Base-by-base conservation (phyloP, 2,113 vertebrate species). In the Phyllostomus hastatus region DNA sequence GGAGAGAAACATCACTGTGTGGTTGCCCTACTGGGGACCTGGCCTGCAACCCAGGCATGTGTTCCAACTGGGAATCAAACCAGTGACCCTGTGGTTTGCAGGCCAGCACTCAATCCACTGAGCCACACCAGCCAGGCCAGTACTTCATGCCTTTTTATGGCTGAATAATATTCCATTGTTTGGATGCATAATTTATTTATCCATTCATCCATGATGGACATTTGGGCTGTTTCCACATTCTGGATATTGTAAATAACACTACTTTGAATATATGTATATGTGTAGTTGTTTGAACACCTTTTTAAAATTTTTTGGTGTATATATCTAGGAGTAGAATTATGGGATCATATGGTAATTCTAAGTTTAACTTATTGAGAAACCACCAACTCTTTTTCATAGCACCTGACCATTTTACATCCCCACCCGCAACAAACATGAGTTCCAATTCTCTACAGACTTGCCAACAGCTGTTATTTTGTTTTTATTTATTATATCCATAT, bases 401-500 rank as follows among this genome's bases (percentile, higher is more conserved):
- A 90, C 31, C 48, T 87, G 75, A 88, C 41, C 57, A 82, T 80
- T 94, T 76, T 64, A 64, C 17, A 70, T 66, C 91, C 19, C 38
- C 2, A 72, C 20, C 28, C 89, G n/a, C 24, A 91, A 90, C 31
- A 20, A 33, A 72, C 6, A 69, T 52, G 50, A 81, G n/a, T 90
- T 78, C n/a, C 6, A 82, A 81, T 83, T 86, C 52, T 91, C 66
- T 20, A 86, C 10, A 90, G 59, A 11, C 61, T 90, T 70, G 41
- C 41, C 31, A 92, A 41, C 8, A 92, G 38, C 38, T 61, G 6
- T 78, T 70, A 88, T 86, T 86, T 28, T 81, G 69, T 69, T 87
- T 89, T 95, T 67, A 89, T 90, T 91, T 95, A 76, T 79, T 83
- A 61, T 94, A 88, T 43, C 8, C 5, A 66, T 67, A 91, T 64